These are phyloP conservation scores for Gonatopus flavifemur DNA, from an alignment of 1,140 invertebrate genomes.

Conservation along the genomic window DNA sequence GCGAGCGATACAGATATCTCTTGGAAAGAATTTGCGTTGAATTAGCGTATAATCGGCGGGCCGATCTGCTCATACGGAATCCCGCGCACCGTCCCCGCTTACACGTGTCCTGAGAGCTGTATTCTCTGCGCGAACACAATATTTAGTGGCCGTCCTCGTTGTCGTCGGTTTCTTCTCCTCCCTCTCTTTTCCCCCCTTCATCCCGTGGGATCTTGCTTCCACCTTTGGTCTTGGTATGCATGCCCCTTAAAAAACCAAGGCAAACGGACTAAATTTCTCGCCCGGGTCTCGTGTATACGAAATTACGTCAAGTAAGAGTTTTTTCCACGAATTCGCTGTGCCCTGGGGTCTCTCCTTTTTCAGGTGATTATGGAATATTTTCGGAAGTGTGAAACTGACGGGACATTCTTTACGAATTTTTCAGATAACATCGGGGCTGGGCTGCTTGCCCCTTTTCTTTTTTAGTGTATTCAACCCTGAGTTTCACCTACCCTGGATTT, in stretches of 20 bases:
- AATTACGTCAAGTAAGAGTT: too few species aligned
- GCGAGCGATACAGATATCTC: slow-evolving; percentile 55
- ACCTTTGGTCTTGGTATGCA: slow-evolving; percentile 25
- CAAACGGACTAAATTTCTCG: slow-evolving; percentile 23
- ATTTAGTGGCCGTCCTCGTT: slow-evolving; percentile 42
- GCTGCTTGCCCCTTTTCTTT: too few species aligned
- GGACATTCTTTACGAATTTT: too few species aligned
- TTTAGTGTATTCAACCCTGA: too few species aligned
- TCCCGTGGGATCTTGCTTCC: slow-evolving; percentile 31
- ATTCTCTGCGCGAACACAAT: slow-evolving; percentile 53
- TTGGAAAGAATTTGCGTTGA: slow-evolving; percentile 55
- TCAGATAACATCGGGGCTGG: too few species aligned
- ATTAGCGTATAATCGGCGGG: slow-evolving; percentile 57
- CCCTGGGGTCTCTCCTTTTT: too few species aligned
- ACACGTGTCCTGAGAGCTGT: slow-evolving; percentile 55
- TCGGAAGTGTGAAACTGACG: too few species aligned
- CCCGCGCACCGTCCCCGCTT: slow-evolving; percentile 52
- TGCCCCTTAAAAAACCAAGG: slow-evolving; percentile 15
- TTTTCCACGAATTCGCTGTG: too few species aligned
- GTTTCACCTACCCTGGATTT: too few species aligned
- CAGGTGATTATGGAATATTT: too few species aligned
- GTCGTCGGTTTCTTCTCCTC: slow-evolving; percentile 25
- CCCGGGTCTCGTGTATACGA: neutral
- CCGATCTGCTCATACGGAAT: slow-evolving; percentile 55
- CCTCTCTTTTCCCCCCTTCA: slow-evolving; percentile 11